Evolutionary conservation across 2,113 vertebrate species (phyloP).

Genomic region (western clawed frog (Xenopus tropicalis)): DNA sequence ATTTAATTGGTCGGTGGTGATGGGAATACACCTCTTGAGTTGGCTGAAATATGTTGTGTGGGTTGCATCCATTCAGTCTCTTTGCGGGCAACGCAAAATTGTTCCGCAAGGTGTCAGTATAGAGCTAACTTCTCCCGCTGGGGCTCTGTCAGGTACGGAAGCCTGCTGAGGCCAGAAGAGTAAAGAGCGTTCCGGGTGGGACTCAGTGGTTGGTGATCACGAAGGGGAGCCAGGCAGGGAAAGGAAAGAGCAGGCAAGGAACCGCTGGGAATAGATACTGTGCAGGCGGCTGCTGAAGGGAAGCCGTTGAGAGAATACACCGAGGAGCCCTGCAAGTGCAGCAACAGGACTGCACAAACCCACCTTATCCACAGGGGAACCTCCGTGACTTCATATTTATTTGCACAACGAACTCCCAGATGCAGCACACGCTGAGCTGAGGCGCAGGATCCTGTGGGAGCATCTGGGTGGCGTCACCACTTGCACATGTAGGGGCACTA

Average conservation of each 20-base stretch:
- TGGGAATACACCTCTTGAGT: too few relatives aligned
- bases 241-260: neutral
- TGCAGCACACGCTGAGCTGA: too few relatives aligned
- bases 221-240: neutral
- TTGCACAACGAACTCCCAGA: too few relatives aligned
- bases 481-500: too few relatives aligned
- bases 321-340: neutral
- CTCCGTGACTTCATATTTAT: neutral
- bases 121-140: constrained; percentile 3
- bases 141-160: constrained; percentile 31
- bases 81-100: too few relatives aligned
- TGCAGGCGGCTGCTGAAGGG: neutral
- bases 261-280: neutral
- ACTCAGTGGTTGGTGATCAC: neutral
- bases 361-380: too few relatives aligned
- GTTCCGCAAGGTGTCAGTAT: constrained; percentile 35
- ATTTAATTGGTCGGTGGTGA: too few relatives aligned
- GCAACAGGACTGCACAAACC: neutral
- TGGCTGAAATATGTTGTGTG: too few relatives aligned
- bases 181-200: constrained; percentile 16
- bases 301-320: neutral
- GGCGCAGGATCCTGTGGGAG: too few relatives aligned
- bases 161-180: constrained; percentile 2
- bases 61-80: too few relatives aligned
- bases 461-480: too few relatives aligned